Percentiles rank a stretch among this genome's conserved stretches.
These are phyloP conservation scores for Clanis bilineata DNA, from an alignment of 2,888 invertebrate species.

Conservation along the genomic window DNA sequence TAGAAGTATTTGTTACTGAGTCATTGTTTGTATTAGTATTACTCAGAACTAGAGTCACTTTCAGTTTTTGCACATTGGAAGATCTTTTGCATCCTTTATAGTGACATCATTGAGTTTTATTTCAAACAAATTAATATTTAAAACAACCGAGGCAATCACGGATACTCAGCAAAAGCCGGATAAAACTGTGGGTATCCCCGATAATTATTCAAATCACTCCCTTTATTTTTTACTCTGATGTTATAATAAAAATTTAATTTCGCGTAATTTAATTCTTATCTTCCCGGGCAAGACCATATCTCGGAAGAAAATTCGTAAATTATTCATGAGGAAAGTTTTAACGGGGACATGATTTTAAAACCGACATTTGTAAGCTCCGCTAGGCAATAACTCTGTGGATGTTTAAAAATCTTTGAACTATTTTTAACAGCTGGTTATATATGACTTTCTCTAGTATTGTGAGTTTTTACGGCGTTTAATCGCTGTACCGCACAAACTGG, in stretches of 20 bases:
- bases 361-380: conserved; percentile 75
- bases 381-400: conserved; percentile 53
- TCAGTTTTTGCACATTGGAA: no score
- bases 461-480: not conserved
- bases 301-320: conserved; percentile 78
- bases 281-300: conserved; percentile 75
- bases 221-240: conserved; percentile 70
- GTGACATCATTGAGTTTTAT: no score
- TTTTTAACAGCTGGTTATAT: conserved; percentile 17
- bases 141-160: conserved; percentile 12
- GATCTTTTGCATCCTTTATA: no score
- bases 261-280: conserved; percentile 78
- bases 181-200: conserved; percentile 31
- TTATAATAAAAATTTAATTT: conserved; percentile 75
- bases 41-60: no score
- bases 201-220: conserved; percentile 74
- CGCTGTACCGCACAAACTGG: not conserved
- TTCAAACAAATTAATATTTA: not conserved
- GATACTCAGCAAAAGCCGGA: conserved; percentile 24
- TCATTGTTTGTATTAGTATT: no score
- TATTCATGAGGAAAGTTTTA: conserved; percentile 81
- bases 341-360: conserved; percentile 79
- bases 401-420: conserved; percentile 28
- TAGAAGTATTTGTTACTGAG: no score
- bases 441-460: not conserved